phyloP scores from a whole-genome alignment of 2,113 vertebrate genomes.

The Capra hircus region DNA sequence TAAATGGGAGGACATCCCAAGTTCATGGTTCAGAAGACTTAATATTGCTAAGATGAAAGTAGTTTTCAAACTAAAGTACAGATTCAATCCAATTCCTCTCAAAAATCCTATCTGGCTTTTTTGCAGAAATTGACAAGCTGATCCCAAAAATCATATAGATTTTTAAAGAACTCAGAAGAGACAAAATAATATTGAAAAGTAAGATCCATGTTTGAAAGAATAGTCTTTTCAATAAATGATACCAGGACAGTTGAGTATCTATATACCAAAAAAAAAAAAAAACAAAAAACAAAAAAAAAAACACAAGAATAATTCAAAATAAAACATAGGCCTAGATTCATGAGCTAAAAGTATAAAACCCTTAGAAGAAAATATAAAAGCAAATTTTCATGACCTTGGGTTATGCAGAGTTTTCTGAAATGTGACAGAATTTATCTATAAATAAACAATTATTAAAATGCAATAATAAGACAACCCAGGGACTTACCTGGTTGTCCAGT shows the following conservation, averaged over 20 bases:
- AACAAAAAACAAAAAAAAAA: too few relatives aligned
- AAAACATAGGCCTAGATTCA: not conserved
- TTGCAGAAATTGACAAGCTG: not conserved
- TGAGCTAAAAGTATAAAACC: not conserved
- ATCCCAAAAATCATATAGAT: not conserved
- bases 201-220: not conserved
- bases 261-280: not conserved
- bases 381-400: not conserved
- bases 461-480: not conserved
- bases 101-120: not conserved
- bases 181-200: not conserved
- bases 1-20: not conserved
- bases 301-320: not conserved
- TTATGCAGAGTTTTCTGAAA: not conserved
- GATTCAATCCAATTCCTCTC: not conserved
- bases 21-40: not conserved
- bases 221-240: not conserved
- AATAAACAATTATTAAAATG: not conserved
- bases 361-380: not conserved
- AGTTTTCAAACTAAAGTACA: not conserved
- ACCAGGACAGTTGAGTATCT: not conserved
- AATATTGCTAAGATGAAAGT: not conserved
- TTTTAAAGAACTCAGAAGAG: not conserved
- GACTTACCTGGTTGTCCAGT: not conserved
- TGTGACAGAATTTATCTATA: not conserved